Conservation (phyloP, 2,113 vertebrate genomes). For the Hydrolagus affinis region DNA sequence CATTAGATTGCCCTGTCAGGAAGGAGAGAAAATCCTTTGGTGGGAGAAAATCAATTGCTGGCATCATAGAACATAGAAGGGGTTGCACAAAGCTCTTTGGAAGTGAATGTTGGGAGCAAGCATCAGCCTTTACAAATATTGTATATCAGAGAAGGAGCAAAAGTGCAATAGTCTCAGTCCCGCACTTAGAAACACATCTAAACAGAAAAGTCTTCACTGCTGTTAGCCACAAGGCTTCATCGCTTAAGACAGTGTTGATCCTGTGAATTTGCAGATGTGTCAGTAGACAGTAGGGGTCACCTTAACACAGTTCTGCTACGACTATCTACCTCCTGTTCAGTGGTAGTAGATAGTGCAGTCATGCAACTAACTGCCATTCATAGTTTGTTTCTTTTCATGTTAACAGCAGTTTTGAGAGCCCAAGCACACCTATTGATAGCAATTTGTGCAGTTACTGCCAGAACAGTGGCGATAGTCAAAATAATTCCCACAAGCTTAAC, state of each 20-base stretch:
- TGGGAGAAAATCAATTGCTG: constrained; percentile 64
- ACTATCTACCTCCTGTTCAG: not conserved
- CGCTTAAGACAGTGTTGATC: constrained; percentile 39
- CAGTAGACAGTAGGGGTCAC: constrained; percentile 63
- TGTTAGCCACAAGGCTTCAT: constrained; percentile 44
- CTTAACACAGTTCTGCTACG: constrained; percentile 56
- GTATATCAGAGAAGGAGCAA: constrained; percentile 45
- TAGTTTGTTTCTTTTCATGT: constrained; percentile 10
- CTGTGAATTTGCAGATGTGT: constrained; percentile 55
- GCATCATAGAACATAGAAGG: constrained; percentile 53
- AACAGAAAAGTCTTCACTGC: constrained; percentile 47
- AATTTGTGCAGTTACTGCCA: not conserved
- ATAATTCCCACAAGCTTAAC: not conserved
- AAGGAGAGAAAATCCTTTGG: constrained; percentile 62
- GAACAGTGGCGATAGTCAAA: not conserved
- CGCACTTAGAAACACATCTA: constrained; percentile 55
- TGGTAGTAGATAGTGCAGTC: not conserved
- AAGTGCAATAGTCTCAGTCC: constrained; percentile 46
- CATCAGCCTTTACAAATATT: constrained; percentile 39
- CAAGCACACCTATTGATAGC: not conserved
- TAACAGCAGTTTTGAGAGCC: not conserved
- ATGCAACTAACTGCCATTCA: not conserved
- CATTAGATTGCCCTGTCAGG: constrained; percentile 59
- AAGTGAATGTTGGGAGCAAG: constrained; percentile 50
- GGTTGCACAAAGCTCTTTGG: constrained; percentile 51